A percentile compares a stretch with the other conserved stretches of the same genome.
phyloP scores from a whole-genome alignment of 2,797 vertebrate genomes.

The Anguilla anguilla region DNA sequence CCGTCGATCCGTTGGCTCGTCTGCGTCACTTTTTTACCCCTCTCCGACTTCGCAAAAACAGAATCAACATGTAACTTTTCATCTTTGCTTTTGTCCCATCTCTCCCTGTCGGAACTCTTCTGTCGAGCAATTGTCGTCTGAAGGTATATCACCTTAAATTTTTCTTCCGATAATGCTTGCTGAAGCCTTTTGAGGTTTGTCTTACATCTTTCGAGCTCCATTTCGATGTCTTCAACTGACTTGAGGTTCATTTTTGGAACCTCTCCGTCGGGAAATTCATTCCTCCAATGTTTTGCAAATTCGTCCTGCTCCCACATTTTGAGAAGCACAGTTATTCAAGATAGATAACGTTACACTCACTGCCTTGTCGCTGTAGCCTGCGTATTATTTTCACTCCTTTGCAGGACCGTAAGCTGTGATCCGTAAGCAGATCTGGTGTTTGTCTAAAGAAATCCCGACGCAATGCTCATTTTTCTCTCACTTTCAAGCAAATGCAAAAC shows the following conservation, averaged over 20 bases:
- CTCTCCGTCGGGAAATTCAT: constrained; percentile 85
- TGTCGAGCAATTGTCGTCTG: constrained; percentile 78
- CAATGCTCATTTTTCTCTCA: background rate
- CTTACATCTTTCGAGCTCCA: constrained; percentile 82
- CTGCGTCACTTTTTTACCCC: constrained; percentile 24
- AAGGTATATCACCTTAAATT: constrained; percentile 90
- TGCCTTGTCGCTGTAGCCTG: background rate
- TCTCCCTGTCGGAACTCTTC: constrained; percentile 51
- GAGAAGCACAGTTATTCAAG: background rate
- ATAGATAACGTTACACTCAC: constrained; percentile 10
- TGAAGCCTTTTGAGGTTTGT: constrained; percentile 80
- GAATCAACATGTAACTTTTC: constrained; percentile 56
- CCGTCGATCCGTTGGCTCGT: constrained; percentile 27
- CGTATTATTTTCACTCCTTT: background rate
- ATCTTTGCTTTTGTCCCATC: constrained; percentile 46
- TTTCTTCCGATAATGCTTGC: constrained; percentile 85
- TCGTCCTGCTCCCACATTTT: constrained; percentile 86
- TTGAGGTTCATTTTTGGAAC: constrained; percentile 78
- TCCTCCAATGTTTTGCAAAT: constrained; percentile 88
- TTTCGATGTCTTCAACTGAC: constrained; percentile 80
- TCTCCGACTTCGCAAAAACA: constrained; percentile 13
- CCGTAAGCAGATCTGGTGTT: background rate
- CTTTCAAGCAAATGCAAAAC: background rate
- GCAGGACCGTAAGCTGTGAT: background rate
- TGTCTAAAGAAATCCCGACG: background rate